phyloP scores from a whole-genome alignment of 2,888 invertebrate genomes.

The Nemapogon koenigi region DNA sequence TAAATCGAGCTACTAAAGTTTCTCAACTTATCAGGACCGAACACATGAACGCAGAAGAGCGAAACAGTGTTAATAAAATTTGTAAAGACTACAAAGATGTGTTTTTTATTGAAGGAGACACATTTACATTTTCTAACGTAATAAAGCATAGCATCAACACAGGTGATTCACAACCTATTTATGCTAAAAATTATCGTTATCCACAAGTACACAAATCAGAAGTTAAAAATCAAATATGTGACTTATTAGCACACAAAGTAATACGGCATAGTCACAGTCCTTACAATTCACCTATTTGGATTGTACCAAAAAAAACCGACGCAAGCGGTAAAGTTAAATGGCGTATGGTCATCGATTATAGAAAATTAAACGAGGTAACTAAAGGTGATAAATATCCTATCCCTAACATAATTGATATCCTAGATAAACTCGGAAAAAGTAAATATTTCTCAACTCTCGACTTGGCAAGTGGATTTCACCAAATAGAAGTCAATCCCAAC shows the following conservation, averaged over 20 bases:
- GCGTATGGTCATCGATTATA: conserved; percentile 10
- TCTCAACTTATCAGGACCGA: neutral
- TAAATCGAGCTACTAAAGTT: no score
- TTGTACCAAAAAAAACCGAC: conserved; percentile 15
- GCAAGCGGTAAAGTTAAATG: conserved; percentile 12
- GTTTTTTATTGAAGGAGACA: conserved; percentile 7
- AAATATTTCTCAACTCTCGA: conserved; percentile 19
- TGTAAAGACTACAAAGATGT: conserved; percentile 1
- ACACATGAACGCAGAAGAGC: conserved; percentile 4
- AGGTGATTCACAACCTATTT: conserved; percentile 14
- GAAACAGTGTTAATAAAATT: neutral
- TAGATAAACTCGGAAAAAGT: conserved; percentile 18
- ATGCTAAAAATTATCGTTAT: conserved; percentile 17
- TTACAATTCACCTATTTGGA: conserved; percentile 12
- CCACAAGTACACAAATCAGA: conserved; percentile 17
- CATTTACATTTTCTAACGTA: conserved; percentile 13
- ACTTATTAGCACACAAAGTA: conserved; percentile 13
- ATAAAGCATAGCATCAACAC: conserved; percentile 16
- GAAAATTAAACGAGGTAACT: conserved; percentile 10
- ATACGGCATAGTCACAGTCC: conserved; percentile 11
- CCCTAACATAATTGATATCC: conserved; percentile 13
- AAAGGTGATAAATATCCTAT: conserved; percentile 11
- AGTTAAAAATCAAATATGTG: conserved; percentile 12
- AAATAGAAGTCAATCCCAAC: conserved; percentile 12
- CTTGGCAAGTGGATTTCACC: conserved; percentile 7